Base-by-base conservation (phyloP, 2,113 vertebrate genomes). In the Mus pahari region DNA sequence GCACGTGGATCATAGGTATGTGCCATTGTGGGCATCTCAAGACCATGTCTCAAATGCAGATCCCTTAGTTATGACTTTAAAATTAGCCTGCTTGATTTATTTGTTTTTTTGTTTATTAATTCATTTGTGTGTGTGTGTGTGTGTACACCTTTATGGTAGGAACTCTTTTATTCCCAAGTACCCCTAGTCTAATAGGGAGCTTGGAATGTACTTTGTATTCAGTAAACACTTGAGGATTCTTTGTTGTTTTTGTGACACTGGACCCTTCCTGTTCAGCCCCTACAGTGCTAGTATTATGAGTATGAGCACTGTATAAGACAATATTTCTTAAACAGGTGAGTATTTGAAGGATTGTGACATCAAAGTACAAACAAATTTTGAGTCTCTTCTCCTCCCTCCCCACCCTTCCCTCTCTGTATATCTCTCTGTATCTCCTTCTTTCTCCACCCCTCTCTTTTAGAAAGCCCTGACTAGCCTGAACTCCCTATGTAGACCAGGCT, bases 271-370 rank as follows among this genome's bases (percentile, higher is more conserved):
- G 48, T 58, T 81, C 53, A 13, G 33, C 31, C 77, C 55, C 53
- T 19, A 20, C 48, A 53, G 53, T 12, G 53, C 17, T 22, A n/a
- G 28, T 20, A 58, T n/a, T 58, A n/a, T 20, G 22, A 20, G 33
- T n/a, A 58, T 58, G 33, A 55, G 33, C 33, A n/a, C 9, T n/a
- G 24, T 22, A 20, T 5, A 14, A 79, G 77, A 19, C 82, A 79
- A 60, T 10, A 48, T 60, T 88, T 93, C 50, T 91, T 89, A 55
- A 82, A 81, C 10, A 4, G 66, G 91, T 75, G 55, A 91, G 92
- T 36, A 36, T 39, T 1, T 83, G 62, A 93, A 16, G 60, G 50
- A 91, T 64, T 53, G 73, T 89, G 50, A 89, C 12, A 79, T 95
- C 13, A 71, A n/a, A 71, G 68, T 71, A 71, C 33, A 17, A 71